Evolutionary conservation across 2,888 invertebrate species (phyloP), one percentile per base, ranked within the genome.

Genomic region (Brassicogethes aeneus): DNA sequence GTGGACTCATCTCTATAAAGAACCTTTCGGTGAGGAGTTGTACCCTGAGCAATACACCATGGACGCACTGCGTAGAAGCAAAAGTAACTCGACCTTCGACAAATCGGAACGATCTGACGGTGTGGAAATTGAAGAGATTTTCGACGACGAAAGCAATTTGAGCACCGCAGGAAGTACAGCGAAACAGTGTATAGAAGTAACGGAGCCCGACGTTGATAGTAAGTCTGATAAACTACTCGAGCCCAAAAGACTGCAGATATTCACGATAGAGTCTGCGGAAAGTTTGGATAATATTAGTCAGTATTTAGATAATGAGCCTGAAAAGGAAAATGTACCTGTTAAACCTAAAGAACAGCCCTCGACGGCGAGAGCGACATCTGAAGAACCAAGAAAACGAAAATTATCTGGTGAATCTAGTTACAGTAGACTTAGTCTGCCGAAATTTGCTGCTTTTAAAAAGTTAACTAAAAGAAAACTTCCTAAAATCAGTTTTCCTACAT

Each of bases 1-100:
- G 52, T 87, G 86, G 85, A 86, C 87, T 10, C 79, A 85, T 65
- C 68, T 87, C 16, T 73, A 81, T 56, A 85, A 85, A 63, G 74
- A 64, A 65, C 75, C 64, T 60, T 76, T 51, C 63, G 52, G 59
- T 57, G 60, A 60, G 37, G 54, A 60, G 30, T 62, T 70, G 17
- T 71, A 74, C 54, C 60, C 71, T 15, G 57, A 60, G 43, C 51
- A 57, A 17, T 63, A 55, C 44, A 61, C 51, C 23, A 65, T 65
- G 63, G 64, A 62, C 16, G 54, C 56, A 15, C 51, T 59, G 34
- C 54, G 57, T 39, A 49, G 54, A 42, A 55, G 45, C 31, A 56
- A 54, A 44, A 58, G 58, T 39, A 46, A 59, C 10, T 56, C 57
- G 3, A 56, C 56, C 29, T 13, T n/a, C 14, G 37, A 37, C 14